Percentiles rank a stretch among this genome's conserved stretches.
Evolutionary conservation across 37 sponge, comb jelly and placozoan species (phyloP).

Genomic region (Dysidea cf. avara): DNA sequence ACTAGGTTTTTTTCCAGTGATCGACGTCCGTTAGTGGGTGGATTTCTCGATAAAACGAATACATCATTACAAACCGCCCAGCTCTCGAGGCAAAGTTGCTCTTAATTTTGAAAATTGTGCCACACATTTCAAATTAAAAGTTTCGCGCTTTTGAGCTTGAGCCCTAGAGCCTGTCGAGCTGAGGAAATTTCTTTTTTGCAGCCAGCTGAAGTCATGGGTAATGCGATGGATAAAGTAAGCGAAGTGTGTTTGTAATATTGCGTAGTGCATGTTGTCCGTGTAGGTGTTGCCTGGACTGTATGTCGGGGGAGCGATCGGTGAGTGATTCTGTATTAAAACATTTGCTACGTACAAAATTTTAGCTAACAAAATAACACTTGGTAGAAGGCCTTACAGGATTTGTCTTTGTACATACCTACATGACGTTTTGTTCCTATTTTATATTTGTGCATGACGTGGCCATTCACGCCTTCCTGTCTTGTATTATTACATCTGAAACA

Average conservation of each 20-base stretch:
- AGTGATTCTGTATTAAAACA: neutral
- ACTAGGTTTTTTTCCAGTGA: slow-evolving; percentile 80
- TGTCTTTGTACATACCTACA: too few relatives aligned
- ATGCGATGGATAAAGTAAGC: slow-evolving; percentile 23
- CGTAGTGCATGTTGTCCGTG: neutral
- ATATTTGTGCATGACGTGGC: too few relatives aligned
- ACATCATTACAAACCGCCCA: slow-evolving; percentile 46
- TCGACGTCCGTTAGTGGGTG: slow-evolving; percentile 95
- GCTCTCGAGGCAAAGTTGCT: too few relatives aligned
- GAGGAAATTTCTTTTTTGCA: too few relatives aligned
- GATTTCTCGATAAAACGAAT: slow-evolving; percentile 71
- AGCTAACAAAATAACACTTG: neutral
- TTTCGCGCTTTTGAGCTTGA: too few relatives aligned
- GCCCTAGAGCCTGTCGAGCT: too few relatives aligned
- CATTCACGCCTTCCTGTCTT: too few relatives aligned
- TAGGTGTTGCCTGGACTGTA: slow-evolving; percentile 66
- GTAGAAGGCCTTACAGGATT: too few relatives aligned
- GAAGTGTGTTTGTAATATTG: neutral
- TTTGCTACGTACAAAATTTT: neutral
- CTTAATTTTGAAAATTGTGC: too few relatives aligned
- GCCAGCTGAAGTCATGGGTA: slow-evolving; percentile 36
- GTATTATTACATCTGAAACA: too few relatives aligned
- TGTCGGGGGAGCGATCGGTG: slow-evolving; percentile 61
- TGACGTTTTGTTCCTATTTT: too few relatives aligned
- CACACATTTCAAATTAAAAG: too few relatives aligned